Evolutionary conservation across 2,888 invertebrate species (phyloP), one percentile per base, ranked within the genome.

Genomic region (Proisotoma minuta): DNA sequence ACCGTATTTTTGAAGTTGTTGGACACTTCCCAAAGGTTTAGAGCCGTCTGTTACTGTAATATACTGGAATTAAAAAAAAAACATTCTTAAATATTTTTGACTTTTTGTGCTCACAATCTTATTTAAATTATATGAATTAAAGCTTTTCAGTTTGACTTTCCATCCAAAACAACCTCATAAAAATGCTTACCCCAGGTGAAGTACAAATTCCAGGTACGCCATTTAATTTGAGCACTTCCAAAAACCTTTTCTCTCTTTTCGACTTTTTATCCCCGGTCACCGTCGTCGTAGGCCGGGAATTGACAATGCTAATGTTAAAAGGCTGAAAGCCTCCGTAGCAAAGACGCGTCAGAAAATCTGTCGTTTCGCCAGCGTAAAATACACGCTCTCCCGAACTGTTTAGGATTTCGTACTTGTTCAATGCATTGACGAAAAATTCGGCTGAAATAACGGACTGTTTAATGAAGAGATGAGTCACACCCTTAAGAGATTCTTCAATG

Each of bases 351-450:
- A 57, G 47, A 8, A 69, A 59, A 59, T 64, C 62, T 22, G 69
- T 69, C 8, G 69, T 69, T 53, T 69, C 69, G 18, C 60, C 64
- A 2, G 62, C 69, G 2, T 62, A 47, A 2, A 66, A 58, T 10
- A 69, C 51, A 39, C 66, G 49, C 22, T 66, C 66, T 24, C 69
- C 69, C 2, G 59, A 62, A 53, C 66, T 66, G 43, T 66, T 69
- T 10, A 69, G 39, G 28, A 69, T 66, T 60, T 69, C 69, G 27
- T 64, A 69, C 39, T 64, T 62, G 43, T 69, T 69, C n/a, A 65
- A 57, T 23, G 69, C 69, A 51, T 69, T 69, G 23, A 66, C 47
- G 23, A 69, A 66, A 34, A 69, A 63, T 59, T 69, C 68, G 1
- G 69, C 63, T 34, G 64, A 62, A 18, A 66, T 62, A 10, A 66